Conservation (phyloP, 92 coral and sea anemone species). For the Montipora capitata region DNA sequence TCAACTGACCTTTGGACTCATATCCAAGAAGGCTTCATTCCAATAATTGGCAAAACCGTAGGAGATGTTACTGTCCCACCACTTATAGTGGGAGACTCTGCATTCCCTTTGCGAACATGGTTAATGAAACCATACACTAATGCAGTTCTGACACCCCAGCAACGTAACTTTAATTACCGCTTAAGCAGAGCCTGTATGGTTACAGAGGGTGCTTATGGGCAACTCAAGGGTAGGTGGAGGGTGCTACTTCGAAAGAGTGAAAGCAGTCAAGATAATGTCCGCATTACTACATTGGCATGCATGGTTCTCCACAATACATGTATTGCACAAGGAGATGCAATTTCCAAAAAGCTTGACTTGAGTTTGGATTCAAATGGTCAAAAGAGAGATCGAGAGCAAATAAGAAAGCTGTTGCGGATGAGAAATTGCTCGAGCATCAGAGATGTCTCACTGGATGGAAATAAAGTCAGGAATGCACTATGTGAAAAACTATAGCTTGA, state of each 20-base stretch:
- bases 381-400: constrained; percentile 45
- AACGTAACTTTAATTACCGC: constrained; percentile 18
- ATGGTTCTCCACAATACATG: constrained; percentile 43
- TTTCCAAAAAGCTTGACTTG: constrained; percentile 43
- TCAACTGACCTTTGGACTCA: no score
- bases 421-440: constrained; percentile 31
- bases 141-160: constrained; percentile 48
- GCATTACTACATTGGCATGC: constrained; percentile 24
- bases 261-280: constrained; percentile 36
- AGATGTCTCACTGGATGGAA: constrained; percentile 31
- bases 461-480: constrained; percentile 31
- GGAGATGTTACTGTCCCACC: constrained; percentile 39
- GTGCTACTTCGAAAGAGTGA: constrained; percentile 44
- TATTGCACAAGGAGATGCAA: constrained; percentile 27
- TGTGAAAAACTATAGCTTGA: constrained; percentile 31
- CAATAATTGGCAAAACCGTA: constrained; percentile 44
- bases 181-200: constrained; percentile 35
- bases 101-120: constrained; percentile 52
- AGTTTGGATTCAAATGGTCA: constrained; percentile 29
- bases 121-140: constrained; percentile 48
- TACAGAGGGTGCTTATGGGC: constrained; percentile 29
- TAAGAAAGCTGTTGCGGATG: constrained; percentile 36
- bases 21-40: constrained; percentile 25
- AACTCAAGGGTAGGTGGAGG: constrained; percentile 38
- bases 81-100: constrained; percentile 50